Base-by-base conservation (phyloP, 2,888 invertebrate species). In the Drosophila monieri region DNA sequence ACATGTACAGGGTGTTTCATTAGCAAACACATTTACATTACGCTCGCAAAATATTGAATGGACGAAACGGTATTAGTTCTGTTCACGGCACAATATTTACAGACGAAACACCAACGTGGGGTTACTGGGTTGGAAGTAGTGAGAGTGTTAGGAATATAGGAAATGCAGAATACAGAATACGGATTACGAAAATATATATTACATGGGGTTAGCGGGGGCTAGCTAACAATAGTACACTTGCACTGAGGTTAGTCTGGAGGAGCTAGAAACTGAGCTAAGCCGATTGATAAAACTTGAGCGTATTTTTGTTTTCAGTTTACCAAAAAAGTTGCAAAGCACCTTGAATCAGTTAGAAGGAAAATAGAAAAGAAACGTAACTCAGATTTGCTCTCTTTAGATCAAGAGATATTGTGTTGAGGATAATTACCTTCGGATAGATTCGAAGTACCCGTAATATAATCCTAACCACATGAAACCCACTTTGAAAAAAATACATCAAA, bases 81-180 rank as follows among this genome's bases (percentile, higher is more conserved):
- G n/a, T 23, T 55, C 27, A 85, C 88, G 56, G 32, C 65, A 78
- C 85, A 70, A 60, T 85, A 87, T 81, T 69, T 81, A 81, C 85
- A 87, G 79, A 85, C 85, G 54, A 57, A 46, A 77, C 65, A 60
- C 54, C 47, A 59, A 54, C 43, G 15, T 15, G 12, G 18, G 49
- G 44, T 70, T 69, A 51, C 35, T 59, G 51, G 39, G 39, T 70
- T 70, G 25, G 8, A 25, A 41, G 18, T 14, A 41, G 15, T 41
- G 8, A 18, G 18, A 5, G 51, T 52, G 58, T 54, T 73, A 54
- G 49, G 41, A 54, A 71, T 56, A 64, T 30, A 12, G 39, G 47
- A 41, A 56, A 69, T 35, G n/a, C n/a, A n/a, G 14, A 21, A 48
- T 53, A 61, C 61, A 53, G 14, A 74, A 27, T 27, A 27, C 27